A percentile compares a stretch with the other conserved stretches of the same genome.
phyloP scores from a whole-genome alignment of 2,797 vertebrate species.

The Spinibarbus caldwelli region DNA sequence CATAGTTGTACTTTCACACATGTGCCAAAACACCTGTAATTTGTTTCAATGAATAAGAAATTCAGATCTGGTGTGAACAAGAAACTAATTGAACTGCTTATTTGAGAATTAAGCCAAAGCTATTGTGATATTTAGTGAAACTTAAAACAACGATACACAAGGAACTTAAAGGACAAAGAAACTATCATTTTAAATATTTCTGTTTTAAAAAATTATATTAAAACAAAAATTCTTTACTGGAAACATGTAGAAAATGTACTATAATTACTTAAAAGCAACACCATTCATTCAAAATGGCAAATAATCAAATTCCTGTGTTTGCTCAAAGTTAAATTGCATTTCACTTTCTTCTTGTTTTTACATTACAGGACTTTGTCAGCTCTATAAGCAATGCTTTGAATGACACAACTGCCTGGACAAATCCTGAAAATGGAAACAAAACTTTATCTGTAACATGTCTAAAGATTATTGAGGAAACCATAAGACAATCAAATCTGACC shows the following conservation, averaged over 20 bases:
- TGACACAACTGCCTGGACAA: background rate
- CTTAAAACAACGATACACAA: background rate
- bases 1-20: background rate
- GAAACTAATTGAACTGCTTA: background rate
- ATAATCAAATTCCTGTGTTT: background rate
- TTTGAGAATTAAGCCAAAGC: background rate
- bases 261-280: no score
- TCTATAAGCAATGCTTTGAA: constrained; percentile 74
- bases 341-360: background rate
- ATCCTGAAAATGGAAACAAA: accelerated
- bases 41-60: background rate
- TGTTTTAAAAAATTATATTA: background rate
- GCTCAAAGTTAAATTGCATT: background rate
- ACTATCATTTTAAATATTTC: background rate
- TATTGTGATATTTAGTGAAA: background rate
- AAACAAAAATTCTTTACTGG: no score
- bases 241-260: no score
- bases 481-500: background rate
- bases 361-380: constrained; percentile 65
- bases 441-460: constrained; percentile 62
- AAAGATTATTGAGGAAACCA: constrained; percentile 59
- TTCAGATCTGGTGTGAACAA: background rate
- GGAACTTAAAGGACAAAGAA: background rate
- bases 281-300: background rate
- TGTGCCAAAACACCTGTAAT: background rate